These are phyloP conservation scores for Peromyscus aztecus DNA, from an alignment of 2,797 vertebrate genomes.

Conservation along the genomic window DNA sequence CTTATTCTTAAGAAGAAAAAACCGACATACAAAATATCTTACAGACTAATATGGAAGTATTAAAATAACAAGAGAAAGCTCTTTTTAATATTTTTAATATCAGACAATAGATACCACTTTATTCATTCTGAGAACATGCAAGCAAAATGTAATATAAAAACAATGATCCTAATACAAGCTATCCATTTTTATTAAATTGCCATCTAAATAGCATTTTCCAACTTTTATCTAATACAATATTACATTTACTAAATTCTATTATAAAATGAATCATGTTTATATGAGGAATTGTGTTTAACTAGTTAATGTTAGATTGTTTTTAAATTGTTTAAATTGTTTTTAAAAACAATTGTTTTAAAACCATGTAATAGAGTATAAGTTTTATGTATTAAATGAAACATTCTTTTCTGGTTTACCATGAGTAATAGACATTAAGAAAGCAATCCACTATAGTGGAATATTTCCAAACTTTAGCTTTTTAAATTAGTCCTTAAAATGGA, in stretches of 20 bases:
- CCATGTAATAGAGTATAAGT: neutral
- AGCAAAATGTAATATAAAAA: slow-evolving; percentile 47
- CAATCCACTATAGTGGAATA: neutral
- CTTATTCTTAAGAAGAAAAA: slow-evolving; percentile 20
- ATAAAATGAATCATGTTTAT: slow-evolving; percentile 27
- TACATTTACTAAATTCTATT: neutral
- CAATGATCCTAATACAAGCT: neutral
- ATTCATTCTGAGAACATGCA: slow-evolving; percentile 42
- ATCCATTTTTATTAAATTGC: neutral
- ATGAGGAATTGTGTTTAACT: neutral
- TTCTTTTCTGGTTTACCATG: neutral
- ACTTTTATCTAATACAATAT: slow-evolving; percentile 16
- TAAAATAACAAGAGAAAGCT: neutral
- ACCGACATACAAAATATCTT: slow-evolving; percentile 26
- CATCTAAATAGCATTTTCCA: neutral
- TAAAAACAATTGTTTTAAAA: neutral
- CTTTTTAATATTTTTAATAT: slow-evolving; percentile 58
- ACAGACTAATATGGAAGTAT: slow-evolving; percentile 42
- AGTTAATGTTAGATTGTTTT: neutral
- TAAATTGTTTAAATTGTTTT: too few species aligned
- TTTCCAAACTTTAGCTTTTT: slow-evolving; percentile 57
- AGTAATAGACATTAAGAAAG: neutral
- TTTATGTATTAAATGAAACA: neutral
- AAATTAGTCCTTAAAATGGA: slow-evolving; percentile 43
- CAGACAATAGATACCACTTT: slow-evolving; percentile 54